Base-by-base conservation (phyloP, 2,797 vertebrate species). In the Epinephelus coioides region DNA sequence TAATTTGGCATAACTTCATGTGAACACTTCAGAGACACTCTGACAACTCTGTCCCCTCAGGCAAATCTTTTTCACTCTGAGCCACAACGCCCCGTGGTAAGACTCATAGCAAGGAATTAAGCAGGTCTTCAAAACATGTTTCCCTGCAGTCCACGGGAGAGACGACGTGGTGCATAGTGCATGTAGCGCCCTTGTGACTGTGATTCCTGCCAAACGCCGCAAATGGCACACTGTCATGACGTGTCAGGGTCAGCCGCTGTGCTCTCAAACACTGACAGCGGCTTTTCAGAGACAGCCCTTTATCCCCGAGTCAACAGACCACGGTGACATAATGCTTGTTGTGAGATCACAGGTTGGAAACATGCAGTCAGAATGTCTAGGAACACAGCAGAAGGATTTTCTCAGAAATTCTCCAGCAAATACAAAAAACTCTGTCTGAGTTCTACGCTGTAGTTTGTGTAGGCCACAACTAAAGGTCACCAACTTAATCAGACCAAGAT, bases 241-340 rank as follows among this genome's bases (percentile, higher is more conserved):
- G 55, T 87, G 79, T 86, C 85, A 74, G 81, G 88, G 86, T 90
- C 88, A 85, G 64, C 73, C 86, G 40, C 83, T 83, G 79, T 76
- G 82, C 84, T 88, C 83, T 84, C 62, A 85, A 81, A 86, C 78
- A 78, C 76, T 72, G 71, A 85, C 78, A 54, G 27, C 47, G 64
- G 78, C 77, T 80, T 87, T 92, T 92, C 76, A 85, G 73, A 88
- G 75, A 72, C 66, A 76, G 72, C 69, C 73, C 79, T 90, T 88
- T 90, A 90, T 90, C 85, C 87, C 57, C 5, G 40, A 82, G 81
- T 90, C 91, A 91, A 92, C 91, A 91, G 23, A 79, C 66, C 78
- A 69, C 67, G 69, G 56, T 79, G 71, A 82, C 83, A 88, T 87
- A 92, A 89, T 86, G 76, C 80, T 73, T 75, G 76, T 83, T 80